These are phyloP conservation scores for Pelochelys cantorii DNA, from an alignment of 2,797 vertebrate species.

Conservation along the genomic window DNA sequence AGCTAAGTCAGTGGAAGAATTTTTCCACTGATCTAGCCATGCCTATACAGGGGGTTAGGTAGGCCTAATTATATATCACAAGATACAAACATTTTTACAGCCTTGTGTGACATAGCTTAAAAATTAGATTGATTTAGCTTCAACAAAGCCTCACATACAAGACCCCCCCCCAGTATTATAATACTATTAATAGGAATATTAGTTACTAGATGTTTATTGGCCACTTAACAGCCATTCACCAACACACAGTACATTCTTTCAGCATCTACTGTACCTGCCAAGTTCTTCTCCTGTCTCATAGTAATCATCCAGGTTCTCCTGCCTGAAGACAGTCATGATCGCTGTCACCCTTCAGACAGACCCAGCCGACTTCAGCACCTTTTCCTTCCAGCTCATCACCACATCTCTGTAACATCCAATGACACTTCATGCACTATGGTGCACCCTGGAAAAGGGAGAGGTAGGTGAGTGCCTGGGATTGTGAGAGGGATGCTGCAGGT, in stretches of 20 bases:
- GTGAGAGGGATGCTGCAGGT: slow-evolving; percentile 4
- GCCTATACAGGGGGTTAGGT: neutral
- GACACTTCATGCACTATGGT: slow-evolving; percentile 53
- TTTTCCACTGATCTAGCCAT: neutral
- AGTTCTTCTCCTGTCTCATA: slow-evolving; percentile 94
- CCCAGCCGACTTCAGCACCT: slow-evolving; percentile 69
- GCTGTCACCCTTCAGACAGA: slow-evolving; percentile 68
- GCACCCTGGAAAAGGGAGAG: slow-evolving; percentile 20
- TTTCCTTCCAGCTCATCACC: slow-evolving; percentile 78
- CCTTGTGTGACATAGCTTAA: neutral
- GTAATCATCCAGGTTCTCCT: slow-evolving; percentile 93
- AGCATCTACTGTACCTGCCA: slow-evolving; percentile 85
- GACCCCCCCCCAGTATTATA: neutral
- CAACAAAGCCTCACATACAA: neutral
- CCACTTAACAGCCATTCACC: neutral
- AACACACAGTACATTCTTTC: neutral
- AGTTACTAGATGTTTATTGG: neutral
- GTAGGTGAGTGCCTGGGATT: neutral
- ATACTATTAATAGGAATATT: neutral
- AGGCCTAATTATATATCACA: neutral
- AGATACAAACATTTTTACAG: neutral
- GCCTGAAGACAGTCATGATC: slow-evolving; percentile 93
- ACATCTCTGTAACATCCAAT: slow-evolving; percentile 18
- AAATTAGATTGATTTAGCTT: too few relatives aligned
- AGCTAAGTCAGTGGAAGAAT: neutral